Evolutionary conservation across 2,888 invertebrate species (phyloP), one percentile per base, ranked within the genome.

Genomic region (Drosophila putrida): DNA sequence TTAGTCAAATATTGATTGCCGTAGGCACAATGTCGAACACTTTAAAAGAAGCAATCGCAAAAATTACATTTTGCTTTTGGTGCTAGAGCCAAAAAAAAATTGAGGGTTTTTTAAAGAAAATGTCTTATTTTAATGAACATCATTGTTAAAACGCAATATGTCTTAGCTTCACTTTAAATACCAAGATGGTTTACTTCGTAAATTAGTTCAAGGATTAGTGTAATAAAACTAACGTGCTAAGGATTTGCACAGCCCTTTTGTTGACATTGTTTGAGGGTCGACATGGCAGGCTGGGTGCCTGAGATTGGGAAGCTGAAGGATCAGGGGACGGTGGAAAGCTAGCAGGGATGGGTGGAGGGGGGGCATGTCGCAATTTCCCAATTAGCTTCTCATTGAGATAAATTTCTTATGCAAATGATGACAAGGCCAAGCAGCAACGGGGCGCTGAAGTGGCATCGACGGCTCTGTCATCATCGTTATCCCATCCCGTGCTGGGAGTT

Each of bases 401-500:
- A 90, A 90, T 85, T 85, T 90, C 85, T 85, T 90, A 90, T 90
- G 85, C 90, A 85, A 85, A 85, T 90, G 84, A 90, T 83, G 90
- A 80, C 84, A 84, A 90, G 90, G 90, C 90, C 84, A 88, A 71
- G 67, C 63, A 60, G 57, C 50, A 50, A 50, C 25, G 54, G 61
- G 53, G 55, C 88, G 65, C 73, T 86, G 83, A 71, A 76, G 89
- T 72, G 76, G 71, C 83, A 89, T 88, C 89, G 89, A 88, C 86
- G 55, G 67, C 67, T 58, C 53, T 41, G 44, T 71, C 53, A 51
- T 57, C 72, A 59, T 62, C 61, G 62, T 61, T 67, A 46, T 41
- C 63, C 43, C 38, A 61, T 57, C 58, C 67, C 51, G 66, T 33
- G 60, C 64, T 68, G 88, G 90, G 90, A 88, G 80, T 76, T 82